phyloP scores from a whole-genome alignment of 2,888 invertebrate genomes.

The Myopa tessellatipennis region DNA sequence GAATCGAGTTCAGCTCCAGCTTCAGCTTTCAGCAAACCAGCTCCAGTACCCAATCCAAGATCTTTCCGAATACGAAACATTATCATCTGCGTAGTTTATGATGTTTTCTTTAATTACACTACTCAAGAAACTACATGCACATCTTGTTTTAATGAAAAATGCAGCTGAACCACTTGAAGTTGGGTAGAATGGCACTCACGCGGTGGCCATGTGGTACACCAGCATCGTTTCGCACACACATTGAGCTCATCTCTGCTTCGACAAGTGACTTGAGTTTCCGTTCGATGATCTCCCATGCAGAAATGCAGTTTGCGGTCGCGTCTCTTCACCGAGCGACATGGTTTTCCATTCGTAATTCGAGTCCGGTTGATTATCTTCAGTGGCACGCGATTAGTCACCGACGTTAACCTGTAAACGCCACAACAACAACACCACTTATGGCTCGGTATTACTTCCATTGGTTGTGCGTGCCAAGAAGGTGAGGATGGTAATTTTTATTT shows the following conservation, averaged over 20 bases:
- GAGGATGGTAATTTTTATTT: neutral
- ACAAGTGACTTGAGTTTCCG: neutral
- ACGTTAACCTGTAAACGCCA: neutral
- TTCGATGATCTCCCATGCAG: slow-evolving; percentile 3
- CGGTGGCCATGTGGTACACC: neutral
- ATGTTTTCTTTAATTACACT: too few species aligned
- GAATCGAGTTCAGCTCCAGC: neutral
- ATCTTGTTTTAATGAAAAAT: too few species aligned
- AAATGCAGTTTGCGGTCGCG: neutral
- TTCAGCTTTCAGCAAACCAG: too few species aligned
- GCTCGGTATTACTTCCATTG: neutral
- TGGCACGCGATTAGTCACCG: neutral
- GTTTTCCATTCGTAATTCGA: neutral
- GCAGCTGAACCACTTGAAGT: too few species aligned
- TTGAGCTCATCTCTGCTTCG: neutral
- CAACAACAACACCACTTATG: neutral
- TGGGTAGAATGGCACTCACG: neutral
- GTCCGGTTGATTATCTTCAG: slow-evolving; percentile 2
- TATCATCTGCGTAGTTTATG: too few species aligned
- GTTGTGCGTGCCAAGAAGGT: neutral
- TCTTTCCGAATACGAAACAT: too few species aligned
- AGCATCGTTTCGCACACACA: neutral
- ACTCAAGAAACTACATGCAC: too few species aligned
- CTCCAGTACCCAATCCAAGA: too few species aligned
- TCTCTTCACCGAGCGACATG: neutral